These are phyloP conservation scores for Cygnus atratus DNA, from an alignment of 2,113 vertebrate genomes.

Conservation along the genomic window DNA sequence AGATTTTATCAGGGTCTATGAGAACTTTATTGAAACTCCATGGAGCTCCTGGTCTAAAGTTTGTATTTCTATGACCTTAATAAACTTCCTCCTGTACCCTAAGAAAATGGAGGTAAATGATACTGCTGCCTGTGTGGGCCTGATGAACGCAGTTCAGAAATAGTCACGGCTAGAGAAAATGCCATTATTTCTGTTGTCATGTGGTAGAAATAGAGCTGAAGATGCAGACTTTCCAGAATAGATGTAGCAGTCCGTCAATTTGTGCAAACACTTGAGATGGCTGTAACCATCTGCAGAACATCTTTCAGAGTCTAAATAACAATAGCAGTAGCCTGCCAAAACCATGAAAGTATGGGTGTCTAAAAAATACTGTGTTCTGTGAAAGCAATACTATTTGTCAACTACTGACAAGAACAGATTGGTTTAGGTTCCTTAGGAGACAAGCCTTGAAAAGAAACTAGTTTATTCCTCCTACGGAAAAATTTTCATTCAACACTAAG, in stretches of 20 bases:
- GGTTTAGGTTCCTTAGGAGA: slow-evolving; percentile 38
- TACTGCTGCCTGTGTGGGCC: background rate
- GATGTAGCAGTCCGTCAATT: background rate
- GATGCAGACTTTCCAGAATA: background rate
- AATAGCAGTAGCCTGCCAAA: slow-evolving; percentile 13
- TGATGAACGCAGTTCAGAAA: background rate
- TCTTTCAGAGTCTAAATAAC: slow-evolving; percentile 50
- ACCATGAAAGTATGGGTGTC: slow-evolving; percentile 4
- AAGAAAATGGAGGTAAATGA: background rate
- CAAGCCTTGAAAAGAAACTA: slow-evolving; percentile 17
- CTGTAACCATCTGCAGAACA: slow-evolving; percentile 34
- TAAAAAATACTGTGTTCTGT: slow-evolving; percentile 10
- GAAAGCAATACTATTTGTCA: slow-evolving; percentile 40
- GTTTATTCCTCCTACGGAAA: slow-evolving; percentile 48
- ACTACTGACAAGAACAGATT: slow-evolving; percentile 31
- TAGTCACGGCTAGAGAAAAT: background rate
- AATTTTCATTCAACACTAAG: slow-evolving; percentile 28
- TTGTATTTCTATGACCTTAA: background rate
- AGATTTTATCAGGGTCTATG: background rate
- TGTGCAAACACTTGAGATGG: background rate
- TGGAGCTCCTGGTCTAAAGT: background rate
- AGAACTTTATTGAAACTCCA: background rate
- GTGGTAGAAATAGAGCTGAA: background rate
- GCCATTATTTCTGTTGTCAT: background rate
- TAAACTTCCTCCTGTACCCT: background rate